Percentiles rank a stretch among this genome's conserved stretches.
These are phyloP conservation scores for Drosophila pandora DNA, from an alignment of 1,140 invertebrate species.

Conservation along the genomic window DNA sequence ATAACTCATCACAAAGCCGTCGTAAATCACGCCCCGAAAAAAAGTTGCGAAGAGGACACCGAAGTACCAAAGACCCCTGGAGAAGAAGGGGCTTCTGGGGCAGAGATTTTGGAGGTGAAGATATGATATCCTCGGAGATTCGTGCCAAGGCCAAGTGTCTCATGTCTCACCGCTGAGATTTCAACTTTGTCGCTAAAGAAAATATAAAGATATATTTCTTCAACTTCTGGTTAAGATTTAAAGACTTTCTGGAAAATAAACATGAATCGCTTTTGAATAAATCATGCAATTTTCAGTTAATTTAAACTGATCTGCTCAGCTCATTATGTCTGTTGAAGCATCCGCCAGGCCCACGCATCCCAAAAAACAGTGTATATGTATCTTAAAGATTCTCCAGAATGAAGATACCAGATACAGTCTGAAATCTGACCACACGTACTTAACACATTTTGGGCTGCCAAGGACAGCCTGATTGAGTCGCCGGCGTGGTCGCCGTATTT, in stretches of 20 bases:
- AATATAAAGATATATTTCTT: too few relatives aligned
- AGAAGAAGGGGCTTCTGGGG: slow-evolving; percentile 7
- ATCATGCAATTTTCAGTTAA: background rate
- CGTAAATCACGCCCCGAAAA: slow-evolving; percentile 63
- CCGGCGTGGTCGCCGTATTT: slow-evolving; percentile 62
- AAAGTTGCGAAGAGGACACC: slow-evolving; percentile 8
- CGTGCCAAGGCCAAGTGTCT: slow-evolving; percentile 45
- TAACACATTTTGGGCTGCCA: slow-evolving; percentile 31
- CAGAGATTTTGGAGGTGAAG: background rate
- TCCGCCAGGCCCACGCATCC: background rate
- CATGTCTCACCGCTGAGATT: slow-evolving; percentile 5
- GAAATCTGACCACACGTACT: slow-evolving; percentile 41
- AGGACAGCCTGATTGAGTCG: slow-evolving; percentile 64
- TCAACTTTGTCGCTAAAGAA: background rate
- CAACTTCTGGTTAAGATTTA: background rate
- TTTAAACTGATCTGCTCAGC: background rate
- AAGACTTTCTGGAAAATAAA: background rate
- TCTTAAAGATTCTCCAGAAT: background rate
- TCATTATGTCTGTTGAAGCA: background rate
- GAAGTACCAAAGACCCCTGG: background rate
- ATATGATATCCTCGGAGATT: slow-evolving; percentile 31
- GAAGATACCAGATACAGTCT: background rate
- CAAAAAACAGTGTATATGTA: too few relatives aligned
- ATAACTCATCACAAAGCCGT: slow-evolving; percentile 58
- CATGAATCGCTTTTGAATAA: background rate